Evolutionary conservation across 2,113 vertebrate species (phyloP), one percentile per base, ranked within the genome.

Genomic region (Gymnogyps californianus): DNA sequence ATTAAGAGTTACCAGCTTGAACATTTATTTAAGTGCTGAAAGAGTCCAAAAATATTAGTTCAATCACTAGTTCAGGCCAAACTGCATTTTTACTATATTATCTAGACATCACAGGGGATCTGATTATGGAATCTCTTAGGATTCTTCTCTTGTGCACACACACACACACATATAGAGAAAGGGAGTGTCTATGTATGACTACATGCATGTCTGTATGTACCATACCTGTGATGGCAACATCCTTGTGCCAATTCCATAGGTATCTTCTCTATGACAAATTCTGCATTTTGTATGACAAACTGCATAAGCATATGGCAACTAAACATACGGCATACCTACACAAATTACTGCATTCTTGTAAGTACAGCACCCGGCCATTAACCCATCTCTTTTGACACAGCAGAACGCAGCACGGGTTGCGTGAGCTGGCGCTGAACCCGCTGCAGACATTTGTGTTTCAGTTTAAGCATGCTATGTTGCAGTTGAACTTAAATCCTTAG

Each of bases 141-240:
- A 70, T 24, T 59, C 47, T 67, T 59, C 59, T 49, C 44, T 58
- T 55, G 29, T 13, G n/a, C n/a, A 71, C 14, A 25, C 51, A 49
- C 7, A 36, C 20, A 47, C 9, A 6, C 19, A 26, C 32, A 19
- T 7, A 3, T 0, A 64, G 21, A 67, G 10, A 49, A 36, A 80
- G 47, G 16, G 9, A 72, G 9, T 13, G 26, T 15, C 71, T 42
- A 5, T 6, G 11, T 12, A 17, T 18, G n/a, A 84, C 28, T 15
- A 25, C 14, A 29, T 0, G 0, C 1, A 1, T 4, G 26, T 22
- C 46, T 61, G 11, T 36, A 38, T 13, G 44, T 13, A 44, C 29
- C 31, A 14, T 3, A 52, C 20, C n/a, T 31, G 3, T 9, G 1
- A 67, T 1, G 5, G 55, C 69, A 66, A n/a, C 21, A 28, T 42